Conservation (phyloP, 2,113 vertebrate genomes). For the Syrrhaptes paradoxus region DNA sequence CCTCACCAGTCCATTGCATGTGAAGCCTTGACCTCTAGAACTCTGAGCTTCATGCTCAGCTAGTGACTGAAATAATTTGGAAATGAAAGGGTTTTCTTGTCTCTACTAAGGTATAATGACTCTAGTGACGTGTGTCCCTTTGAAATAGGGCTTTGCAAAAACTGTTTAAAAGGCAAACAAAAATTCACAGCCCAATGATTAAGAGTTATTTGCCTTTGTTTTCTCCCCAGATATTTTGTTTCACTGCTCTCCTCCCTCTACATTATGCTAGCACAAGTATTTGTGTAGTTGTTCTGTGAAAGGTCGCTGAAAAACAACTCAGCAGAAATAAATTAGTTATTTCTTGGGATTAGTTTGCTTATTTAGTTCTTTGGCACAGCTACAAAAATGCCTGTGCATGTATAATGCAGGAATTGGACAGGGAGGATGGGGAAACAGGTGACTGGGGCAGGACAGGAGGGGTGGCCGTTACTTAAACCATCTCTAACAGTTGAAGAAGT, state of each 20-base stretch:
- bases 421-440: background rate
- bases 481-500: background rate
- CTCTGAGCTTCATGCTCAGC: background rate
- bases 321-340: background rate
- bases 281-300: background rate
- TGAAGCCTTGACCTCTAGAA: background rate
- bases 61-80: background rate
- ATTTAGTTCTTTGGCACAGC: background rate
- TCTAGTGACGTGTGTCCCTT: background rate
- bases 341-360: background rate
- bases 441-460: background rate
- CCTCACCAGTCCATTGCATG: background rate
- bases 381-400: background rate
- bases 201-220: background rate
- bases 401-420: background rate
- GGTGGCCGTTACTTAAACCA: background rate
- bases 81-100: background rate
- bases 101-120: background rate
- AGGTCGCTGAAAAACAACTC: background rate
- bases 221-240: background rate
- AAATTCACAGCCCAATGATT: background rate
- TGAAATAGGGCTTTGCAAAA: background rate
- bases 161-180: background rate
- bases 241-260: background rate
- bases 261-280: background rate